phyloP scores from a whole-genome alignment of 2,888 invertebrate genomes.

The Agrochola lota region DNA sequence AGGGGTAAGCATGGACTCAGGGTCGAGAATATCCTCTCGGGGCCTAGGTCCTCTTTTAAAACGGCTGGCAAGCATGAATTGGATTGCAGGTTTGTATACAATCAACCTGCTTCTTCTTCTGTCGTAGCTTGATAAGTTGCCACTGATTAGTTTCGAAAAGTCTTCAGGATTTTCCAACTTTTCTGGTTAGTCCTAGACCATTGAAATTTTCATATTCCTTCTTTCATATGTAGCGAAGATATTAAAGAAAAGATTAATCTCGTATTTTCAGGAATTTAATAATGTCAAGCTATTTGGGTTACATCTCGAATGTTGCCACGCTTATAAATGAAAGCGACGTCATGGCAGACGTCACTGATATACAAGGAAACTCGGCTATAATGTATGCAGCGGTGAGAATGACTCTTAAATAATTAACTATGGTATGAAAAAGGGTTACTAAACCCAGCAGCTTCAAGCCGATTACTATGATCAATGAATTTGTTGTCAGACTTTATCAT shows the following conservation, averaged over 20 bases:
- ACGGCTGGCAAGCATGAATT: conserved; percentile 79
- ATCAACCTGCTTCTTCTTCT: neutral
- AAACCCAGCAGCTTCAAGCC: neutral
- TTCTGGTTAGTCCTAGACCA: neutral
- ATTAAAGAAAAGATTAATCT: neutral
- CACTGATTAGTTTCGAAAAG: neutral
- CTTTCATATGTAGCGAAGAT: neutral
- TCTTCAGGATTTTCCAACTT: neutral
- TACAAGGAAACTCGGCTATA: conserved; percentile 88
- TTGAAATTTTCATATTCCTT: neutral
- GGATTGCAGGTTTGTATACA: conserved; percentile 75
- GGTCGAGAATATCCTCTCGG: conserved; percentile 74
- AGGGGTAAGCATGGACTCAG: conserved; percentile 65
- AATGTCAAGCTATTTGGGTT: conserved; percentile 83
- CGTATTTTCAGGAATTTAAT: conserved; percentile 76
- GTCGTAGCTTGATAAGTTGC: neutral
- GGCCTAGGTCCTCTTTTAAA: conserved; percentile 76
- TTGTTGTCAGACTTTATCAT: neutral
- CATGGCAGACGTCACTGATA: conserved; percentile 88
- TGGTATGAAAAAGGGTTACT: neutral
- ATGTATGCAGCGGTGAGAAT: conserved; percentile 88
- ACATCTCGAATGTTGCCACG: conserved; percentile 75
- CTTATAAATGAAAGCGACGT: conserved; percentile 82
- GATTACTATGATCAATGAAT: neutral
- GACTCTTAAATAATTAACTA: neutral